phyloP scores from a whole-genome alignment of 2,888 invertebrate species.

The Osmoderma eremita region DNA sequence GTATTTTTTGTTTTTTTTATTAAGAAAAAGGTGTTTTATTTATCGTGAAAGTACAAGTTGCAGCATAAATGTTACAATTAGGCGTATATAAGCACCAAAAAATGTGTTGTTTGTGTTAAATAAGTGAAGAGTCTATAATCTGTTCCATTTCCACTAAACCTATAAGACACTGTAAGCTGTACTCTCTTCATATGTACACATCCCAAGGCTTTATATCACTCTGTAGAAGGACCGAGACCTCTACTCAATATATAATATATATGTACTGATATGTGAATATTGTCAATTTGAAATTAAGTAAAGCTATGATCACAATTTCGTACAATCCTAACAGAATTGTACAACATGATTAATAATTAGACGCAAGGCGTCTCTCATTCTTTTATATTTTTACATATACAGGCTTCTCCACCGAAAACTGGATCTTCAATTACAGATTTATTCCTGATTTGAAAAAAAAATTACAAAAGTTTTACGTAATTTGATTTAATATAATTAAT shows the following conservation, averaged over 20 bases:
- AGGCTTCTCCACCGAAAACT: no score
- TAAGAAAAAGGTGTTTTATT: slow-evolving; percentile 49
- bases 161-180: slow-evolving; percentile 54
- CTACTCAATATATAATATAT: slow-evolving; percentile 43
- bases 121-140: slow-evolving; percentile 39
- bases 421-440: no score
- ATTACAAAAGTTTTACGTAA: no score
- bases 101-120: slow-evolving; percentile 41
- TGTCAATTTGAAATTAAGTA: slow-evolving; percentile 59
- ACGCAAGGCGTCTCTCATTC: slow-evolving; percentile 22
- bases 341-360: slow-evolving; percentile 35
- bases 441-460: no score
- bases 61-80: slow-evolving; percentile 61
- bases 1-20: slow-evolving; percentile 9
- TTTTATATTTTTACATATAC: slow-evolving; percentile 37
- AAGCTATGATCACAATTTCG: slow-evolving; percentile 58
- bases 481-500: no score
- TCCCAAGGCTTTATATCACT: slow-evolving; percentile 62
- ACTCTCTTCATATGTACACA: slow-evolving; percentile 54
- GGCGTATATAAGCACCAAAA: slow-evolving; percentile 61
- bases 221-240: slow-evolving; percentile 53
- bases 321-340: slow-evolving; percentile 33
- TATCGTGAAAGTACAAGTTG: slow-evolving; percentile 51
- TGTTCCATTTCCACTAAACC: slow-evolving; percentile 47
- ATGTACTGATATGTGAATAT: slow-evolving; percentile 62